phyloP scores from a whole-genome alignment of 2,888 invertebrate genomes.

The Hedychridium roseum region DNA sequence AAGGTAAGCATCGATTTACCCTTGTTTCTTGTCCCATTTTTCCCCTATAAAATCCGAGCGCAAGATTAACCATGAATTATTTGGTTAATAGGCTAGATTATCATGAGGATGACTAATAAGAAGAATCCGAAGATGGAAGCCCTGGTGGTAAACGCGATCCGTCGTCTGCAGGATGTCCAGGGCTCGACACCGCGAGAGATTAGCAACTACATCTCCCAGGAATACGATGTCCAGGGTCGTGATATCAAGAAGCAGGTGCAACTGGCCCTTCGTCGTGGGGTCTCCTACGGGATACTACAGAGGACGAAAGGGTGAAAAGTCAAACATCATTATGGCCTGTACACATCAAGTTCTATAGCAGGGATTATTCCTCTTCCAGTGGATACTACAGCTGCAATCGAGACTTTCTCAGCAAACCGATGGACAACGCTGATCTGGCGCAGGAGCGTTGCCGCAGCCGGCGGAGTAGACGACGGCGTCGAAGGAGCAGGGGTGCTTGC shows the following conservation, averaged over 20 bases:
- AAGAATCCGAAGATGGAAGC: slow-evolving; percentile 50
- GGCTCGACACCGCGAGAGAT: slow-evolving; percentile 57
- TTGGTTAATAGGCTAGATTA: too few species aligned
- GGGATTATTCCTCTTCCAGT: slow-evolving; percentile 21
- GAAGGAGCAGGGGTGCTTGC: slow-evolving; percentile 3
- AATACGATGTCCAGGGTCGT: slow-evolving; percentile 46
- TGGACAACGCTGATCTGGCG: slow-evolving; percentile 12
- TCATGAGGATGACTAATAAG: slow-evolving; percentile 26
- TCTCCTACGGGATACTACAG: slow-evolving; percentile 56
- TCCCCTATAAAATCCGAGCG: too few species aligned
- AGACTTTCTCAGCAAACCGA: slow-evolving; percentile 19
- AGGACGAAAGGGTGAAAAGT: slow-evolving; percentile 45
- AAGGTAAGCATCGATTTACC: too few species aligned
- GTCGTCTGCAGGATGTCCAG: slow-evolving; percentile 48
- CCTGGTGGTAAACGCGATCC: slow-evolving; percentile 55
- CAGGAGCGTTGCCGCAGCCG: slow-evolving; percentile 9
- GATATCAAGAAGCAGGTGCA: slow-evolving; percentile 48
- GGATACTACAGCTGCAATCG: slow-evolving; percentile 44
- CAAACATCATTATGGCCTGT: not conserved
- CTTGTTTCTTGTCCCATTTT: too few species aligned
- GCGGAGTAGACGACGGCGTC: slow-evolving; percentile 6
- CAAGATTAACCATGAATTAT: too few species aligned
- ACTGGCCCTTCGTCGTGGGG: slow-evolving; percentile 50
- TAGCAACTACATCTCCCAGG: slow-evolving; percentile 52
- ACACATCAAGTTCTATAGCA: not conserved